Percentiles rank a stretch among this genome's conserved stretches.
Conservation (phyloP, 2,797 vertebrate species). For the Hephaestus fuliginosus region DNA sequence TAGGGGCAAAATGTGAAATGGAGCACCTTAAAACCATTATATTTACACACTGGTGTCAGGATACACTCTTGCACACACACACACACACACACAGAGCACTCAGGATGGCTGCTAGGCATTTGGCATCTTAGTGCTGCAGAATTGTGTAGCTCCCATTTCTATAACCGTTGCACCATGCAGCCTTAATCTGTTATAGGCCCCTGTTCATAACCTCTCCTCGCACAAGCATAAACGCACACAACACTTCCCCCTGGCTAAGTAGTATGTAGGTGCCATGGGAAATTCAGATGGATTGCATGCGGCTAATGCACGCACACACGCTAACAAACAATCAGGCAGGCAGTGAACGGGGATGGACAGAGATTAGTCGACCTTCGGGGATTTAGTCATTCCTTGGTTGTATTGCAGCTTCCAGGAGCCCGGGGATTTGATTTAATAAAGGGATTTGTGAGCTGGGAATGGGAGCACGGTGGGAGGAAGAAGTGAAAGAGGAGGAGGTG, state of each 20-base stretch:
- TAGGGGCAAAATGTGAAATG: slow-evolving; percentile 55
- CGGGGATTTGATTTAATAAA: slow-evolving; percentile 79
- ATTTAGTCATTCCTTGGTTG: slow-evolving; percentile 67
- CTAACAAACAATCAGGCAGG: slow-evolving; percentile 60
- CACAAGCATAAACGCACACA: slow-evolving; percentile 60
- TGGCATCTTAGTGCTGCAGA: slow-evolving; percentile 64
- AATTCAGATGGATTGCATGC: slow-evolving; percentile 69
- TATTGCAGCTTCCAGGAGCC: slow-evolving; percentile 61
- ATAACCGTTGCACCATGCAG: slow-evolving; percentile 59
- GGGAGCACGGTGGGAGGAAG: slow-evolving; percentile 29
- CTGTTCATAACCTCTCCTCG: slow-evolving; percentile 64
- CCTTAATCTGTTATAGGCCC: slow-evolving; percentile 74
- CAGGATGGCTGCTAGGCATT: slow-evolving; percentile 65
- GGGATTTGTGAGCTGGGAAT: slow-evolving; percentile 67
- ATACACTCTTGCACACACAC: slow-evolving; percentile 8
- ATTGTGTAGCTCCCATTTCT: slow-evolving; percentile 69
- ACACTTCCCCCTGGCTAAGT: slow-evolving; percentile 71
- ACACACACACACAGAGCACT: slow-evolving; percentile 32
- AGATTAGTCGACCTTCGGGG: slow-evolving; percentile 65
- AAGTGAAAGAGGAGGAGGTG: slow-evolving; percentile 2
- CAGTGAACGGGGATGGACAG: slow-evolving; percentile 54
- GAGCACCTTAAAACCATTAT: slow-evolving; percentile 66
- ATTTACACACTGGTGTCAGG: slow-evolving; percentile 50
- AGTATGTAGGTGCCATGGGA: slow-evolving; percentile 72
- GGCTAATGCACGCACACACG: slow-evolving; percentile 24